Percentiles rank a stretch among this genome's conserved stretches.
These are phyloP conservation scores for Agrilus mali DNA, from an alignment of 2,888 invertebrate species.

Conservation along the genomic window DNA sequence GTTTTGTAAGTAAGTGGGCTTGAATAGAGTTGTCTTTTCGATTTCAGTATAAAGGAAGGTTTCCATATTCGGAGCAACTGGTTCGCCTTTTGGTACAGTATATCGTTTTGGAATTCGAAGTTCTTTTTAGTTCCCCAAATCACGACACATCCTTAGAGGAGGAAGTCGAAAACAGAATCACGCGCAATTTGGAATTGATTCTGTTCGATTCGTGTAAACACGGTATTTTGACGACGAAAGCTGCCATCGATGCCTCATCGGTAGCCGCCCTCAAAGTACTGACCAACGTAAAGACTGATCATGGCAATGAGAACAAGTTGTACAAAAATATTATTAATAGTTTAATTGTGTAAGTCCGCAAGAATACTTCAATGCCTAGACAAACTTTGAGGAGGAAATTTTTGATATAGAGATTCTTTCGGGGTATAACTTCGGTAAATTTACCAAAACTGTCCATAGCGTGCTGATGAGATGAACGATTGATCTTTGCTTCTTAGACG, in stretches of 20 bases:
- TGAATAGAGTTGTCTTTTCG: neutral
- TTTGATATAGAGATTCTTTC: no score
- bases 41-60: constrained; percentile 8
- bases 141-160: constrained; percentile 11
- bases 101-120: constrained; percentile 20
- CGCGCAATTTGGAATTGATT: constrained; percentile 8
- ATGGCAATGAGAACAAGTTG: constrained; percentile 1
- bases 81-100: constrained; percentile 18
- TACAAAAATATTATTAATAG: constrained; percentile 1
- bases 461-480: no score
- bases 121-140: constrained; percentile 16
- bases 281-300: constrained; percentile 1
- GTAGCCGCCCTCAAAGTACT: constrained; percentile 1
- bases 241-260: constrained; percentile 1
- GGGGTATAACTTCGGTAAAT: no score
- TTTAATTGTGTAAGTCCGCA: no score
- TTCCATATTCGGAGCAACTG: constrained; percentile 12
- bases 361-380: no score
- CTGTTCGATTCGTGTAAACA: neutral
- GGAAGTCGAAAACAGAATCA: constrained; percentile 13
- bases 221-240: neutral
- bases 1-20: no score
- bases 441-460: no score
- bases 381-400: no score
- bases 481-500: no score